Evolutionary conservation across 2,113 vertebrate genomes (phyloP).

Genomic region (Callipepla californica): DNA sequence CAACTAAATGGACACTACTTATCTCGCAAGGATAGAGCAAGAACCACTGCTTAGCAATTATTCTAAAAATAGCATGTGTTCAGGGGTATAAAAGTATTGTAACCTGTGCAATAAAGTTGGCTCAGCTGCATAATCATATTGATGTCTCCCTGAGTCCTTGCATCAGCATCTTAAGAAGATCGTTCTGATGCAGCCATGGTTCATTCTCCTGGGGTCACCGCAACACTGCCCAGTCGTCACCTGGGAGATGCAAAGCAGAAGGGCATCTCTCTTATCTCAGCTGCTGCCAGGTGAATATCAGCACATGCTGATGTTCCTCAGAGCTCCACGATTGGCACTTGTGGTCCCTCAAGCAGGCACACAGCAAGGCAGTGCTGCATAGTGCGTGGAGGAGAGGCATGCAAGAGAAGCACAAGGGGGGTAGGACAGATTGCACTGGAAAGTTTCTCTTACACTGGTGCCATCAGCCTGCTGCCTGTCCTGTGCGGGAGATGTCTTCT

Average conservation of each 20-base stretch:
- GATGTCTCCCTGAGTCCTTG: too few species aligned
- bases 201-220: too few species aligned
- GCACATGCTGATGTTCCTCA: fast-evolving
- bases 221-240: not conserved
- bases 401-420: not conserved
- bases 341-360: not conserved
- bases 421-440: not conserved
- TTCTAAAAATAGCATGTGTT: too few species aligned
- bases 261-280: fast-evolving
- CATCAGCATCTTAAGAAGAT: too few species aligned
- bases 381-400: not conserved
- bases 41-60: too few species aligned
- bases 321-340: not conserved
- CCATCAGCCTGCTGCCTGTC: not conserved
- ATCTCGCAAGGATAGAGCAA: too few species aligned
- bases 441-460: not conserved
- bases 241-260: not conserved
- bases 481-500: not conserved
- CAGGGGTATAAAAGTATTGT: too few species aligned
- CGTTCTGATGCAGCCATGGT: too few species aligned
- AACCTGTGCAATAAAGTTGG: too few species aligned
- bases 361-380: fast-evolving
- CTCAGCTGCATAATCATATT: too few species aligned
- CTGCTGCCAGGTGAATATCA: not conserved
- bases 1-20: too few species aligned